Evolutionary conservation across 2,113 vertebrate species (phyloP), one percentile per base, ranked within the genome.

Genomic region (Cisticola juncidis): DNA sequence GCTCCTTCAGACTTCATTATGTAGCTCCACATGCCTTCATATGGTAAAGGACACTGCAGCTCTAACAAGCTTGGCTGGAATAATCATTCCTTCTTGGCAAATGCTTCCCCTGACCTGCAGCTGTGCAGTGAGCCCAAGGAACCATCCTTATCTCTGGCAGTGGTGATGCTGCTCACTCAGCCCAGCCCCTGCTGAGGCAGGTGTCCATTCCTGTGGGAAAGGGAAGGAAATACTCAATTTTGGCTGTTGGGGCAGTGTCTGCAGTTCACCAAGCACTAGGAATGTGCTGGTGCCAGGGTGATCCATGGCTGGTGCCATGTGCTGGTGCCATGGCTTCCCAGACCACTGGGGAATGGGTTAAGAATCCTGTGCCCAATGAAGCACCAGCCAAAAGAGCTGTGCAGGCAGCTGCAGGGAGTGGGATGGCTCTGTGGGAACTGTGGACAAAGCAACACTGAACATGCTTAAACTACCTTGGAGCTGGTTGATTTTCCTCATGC

Each of bases 21-120:
- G 56, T 33, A 83, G 44, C 24, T 88, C 76, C 47, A 45, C 19
- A 56, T 92, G 88, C 74, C 79, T 94, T 77, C 94, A 60, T 93
- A 81, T 89, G 90, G 90, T 86, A 93, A 90, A 86, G 62, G 83
- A 61, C 4, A 26, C 42, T 60, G 71, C 57, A 53, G 50, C 51
- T 82, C 57, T 76, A 61, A 90, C 44, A 47, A 21, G 42, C 62
- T 83, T 86, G 90, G 76, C 90, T 90, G 33, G 23, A 84, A 50
- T 56, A 58, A 89, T 81, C 44, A 68, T 91, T 92, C 51, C 56
- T 92, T 92, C 68, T 36, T 81, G 77, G 73, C 40, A 93, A 91
- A 68, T 79, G 2, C 35, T 40, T 68, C 35, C 35, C 23, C 35
- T 84, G 73, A 24, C 18, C 56, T 22, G 48, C 60, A 83, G 48